Evolutionary conservation across 2,888 invertebrate genomes (phyloP), one percentile per base, ranked within the genome.

Genomic region (Cheilosia scutellata): DNA sequence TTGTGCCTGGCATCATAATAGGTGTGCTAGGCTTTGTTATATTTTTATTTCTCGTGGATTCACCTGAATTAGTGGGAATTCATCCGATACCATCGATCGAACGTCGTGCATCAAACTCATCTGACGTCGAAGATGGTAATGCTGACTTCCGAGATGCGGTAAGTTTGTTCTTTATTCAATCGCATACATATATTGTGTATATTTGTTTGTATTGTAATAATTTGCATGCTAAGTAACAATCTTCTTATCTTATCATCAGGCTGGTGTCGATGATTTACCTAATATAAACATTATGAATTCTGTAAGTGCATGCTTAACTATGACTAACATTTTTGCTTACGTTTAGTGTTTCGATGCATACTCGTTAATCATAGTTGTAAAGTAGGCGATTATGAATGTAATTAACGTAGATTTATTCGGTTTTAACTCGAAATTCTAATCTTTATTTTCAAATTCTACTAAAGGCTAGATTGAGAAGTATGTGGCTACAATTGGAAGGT

Each of bases 1-100:
- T 98, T 60, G 95, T 98, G 88, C 99, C 99, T 5, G 98, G 97
- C 20, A 92, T 96, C 60, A 95, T 97, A 88, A 98, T 98, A 93
- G 95, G 94, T 2, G 88, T 92, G 0, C 93, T 94, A 27, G 97
- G 96, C 1, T 94, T 96, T 82, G 76, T 97, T 0, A 94, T 97
- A 62, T 98, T 97, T 92, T 93, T 98, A 79, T 96, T 98, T 90
- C 93, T 98, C 40, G 96, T 96, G 1, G 96, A 97, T n/a, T 95
- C 95, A 89, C 98, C 98, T 0, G 93, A 94, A 70, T 95, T 95
- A 88, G 96, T 97, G 60, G 96, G 96, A 0, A 90, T 90, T 65
- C 88, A 90, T 55, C 87, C 88, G 13, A 82, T 71, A 6, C 76
- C 71, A 0, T 20, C 76, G 6, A 58, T 74, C 33, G 89, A 89